phyloP scores from a whole-genome alignment of 2,888 invertebrate genomes.

The Drosophila infuscata region DNA sequence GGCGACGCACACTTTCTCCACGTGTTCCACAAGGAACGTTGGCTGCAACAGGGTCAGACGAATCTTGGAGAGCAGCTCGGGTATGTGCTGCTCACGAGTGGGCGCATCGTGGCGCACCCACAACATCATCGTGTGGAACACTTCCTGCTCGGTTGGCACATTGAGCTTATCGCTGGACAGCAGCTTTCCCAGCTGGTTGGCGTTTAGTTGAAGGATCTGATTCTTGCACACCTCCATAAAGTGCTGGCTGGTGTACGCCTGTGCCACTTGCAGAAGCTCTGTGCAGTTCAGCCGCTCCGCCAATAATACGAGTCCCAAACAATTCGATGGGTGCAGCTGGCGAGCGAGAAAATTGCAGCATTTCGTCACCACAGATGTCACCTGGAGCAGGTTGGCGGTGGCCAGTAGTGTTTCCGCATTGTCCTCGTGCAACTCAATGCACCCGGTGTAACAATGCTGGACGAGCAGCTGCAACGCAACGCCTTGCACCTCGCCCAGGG shows the following conservation, averaged over 20 bases:
- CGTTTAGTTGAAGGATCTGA: conserved; percentile 86
- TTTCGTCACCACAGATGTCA: conserved; percentile 93
- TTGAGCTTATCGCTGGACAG: conserved; percentile 96
- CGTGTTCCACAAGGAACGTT: conserved; percentile 95
- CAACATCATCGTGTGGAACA: conserved; percentile 93
- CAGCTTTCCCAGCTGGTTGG: conserved; percentile 92
- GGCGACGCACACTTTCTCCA: conserved; percentile 88
- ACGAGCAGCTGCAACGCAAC: conserved; percentile 94
- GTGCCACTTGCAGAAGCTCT: conserved; percentile 92
- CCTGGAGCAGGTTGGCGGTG: conserved; percentile 94
- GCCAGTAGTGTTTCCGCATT: conserved; percentile 94
- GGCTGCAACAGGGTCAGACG: conserved; percentile 94
- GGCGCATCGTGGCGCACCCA: conserved; percentile 94
- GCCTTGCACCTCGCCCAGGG: conserved; percentile 93
- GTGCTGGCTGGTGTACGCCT: conserved; percentile 93
- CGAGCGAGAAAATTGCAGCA: conserved; percentile 95
- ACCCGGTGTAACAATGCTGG: conserved; percentile 94
- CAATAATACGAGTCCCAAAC: conserved; percentile 96
- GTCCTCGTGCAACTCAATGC: conserved; percentile 93
- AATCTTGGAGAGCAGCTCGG: conserved; percentile 90
- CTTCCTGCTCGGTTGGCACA: conserved; percentile 95
- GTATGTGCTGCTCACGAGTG: conserved; percentile 89
- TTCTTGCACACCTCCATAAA: conserved; percentile 89
- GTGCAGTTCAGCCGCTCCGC: conserved; percentile 96
- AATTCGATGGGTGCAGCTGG: conserved; percentile 93